Evolutionary conservation across 2,888 invertebrate genomes (phyloP), one percentile per base, ranked within the genome.

Genomic region (Drosophila sordidapex): DNA sequence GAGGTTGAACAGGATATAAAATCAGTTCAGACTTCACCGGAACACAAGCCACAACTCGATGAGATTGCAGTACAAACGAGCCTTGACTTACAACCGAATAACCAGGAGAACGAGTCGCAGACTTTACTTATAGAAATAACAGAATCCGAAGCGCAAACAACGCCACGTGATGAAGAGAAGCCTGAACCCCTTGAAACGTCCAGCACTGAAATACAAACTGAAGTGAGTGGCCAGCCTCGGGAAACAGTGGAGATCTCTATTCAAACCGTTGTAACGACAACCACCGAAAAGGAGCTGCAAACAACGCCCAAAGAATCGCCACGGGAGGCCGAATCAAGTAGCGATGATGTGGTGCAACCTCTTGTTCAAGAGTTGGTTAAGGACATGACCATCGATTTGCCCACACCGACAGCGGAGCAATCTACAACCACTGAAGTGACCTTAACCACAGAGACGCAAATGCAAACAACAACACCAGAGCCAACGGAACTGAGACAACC

Each of bases 11-110:
- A 73, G 35, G 89, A 86, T 1, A 79, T 93, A 13, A 93, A 91
- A 27, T 93, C 93, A 4, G 92, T 93, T n/a, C 94, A 94, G 87
- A 94, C 94, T 0, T 92, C 93, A 2, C 93, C 94, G 0, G 89
- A 91, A 54, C 82, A 82, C 65, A 82, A 81, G 40, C 81, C 84
- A 0, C 71, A 65, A 21, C 66, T 84, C 1, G 91, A 85, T 21
- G 92, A 93, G 48, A 83, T 86, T 2, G 86, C 91, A 0, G 83
- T 91, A 21, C 93, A 93, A 82, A 92, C 93, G 0, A 91, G 90
- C 11, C 27, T 91, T 6, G 91, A 91, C 21, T 18, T 83, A 1
- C 71, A 75, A 4, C 86, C 89, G 0, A 89, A 90, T 3, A 89
- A 87, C 49, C 89, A 81, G 48, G 93, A 93, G 61, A 88, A 82